Percentiles rank a stretch among this genome's conserved stretches.
Conservation (phyloP, 2,888 invertebrate species). For the Callinectes sapidus region DNA sequence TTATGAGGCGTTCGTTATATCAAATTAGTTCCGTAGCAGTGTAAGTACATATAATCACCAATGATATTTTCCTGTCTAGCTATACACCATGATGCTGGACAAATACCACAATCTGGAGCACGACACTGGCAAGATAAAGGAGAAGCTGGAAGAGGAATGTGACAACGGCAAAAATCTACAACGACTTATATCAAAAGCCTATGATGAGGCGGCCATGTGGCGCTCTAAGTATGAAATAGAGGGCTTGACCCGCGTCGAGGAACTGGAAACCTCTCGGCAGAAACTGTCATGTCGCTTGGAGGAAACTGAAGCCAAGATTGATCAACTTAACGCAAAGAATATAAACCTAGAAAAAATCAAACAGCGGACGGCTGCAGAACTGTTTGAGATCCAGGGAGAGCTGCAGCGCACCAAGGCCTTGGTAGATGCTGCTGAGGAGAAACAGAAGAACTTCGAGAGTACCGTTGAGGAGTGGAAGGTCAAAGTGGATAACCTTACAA, state of each 20-base stretch:
- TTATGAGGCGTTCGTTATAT: neutral
- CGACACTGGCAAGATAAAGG: constrained; percentile 86
- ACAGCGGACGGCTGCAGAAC: constrained; percentile 95
- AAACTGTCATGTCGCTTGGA: constrained; percentile 97
- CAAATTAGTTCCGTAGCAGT: no score
- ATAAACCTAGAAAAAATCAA: constrained; percentile 98
- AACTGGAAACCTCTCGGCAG: constrained; percentile 73
- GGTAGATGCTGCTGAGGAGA: constrained; percentile 76
- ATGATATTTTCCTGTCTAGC: constrained; percentile 79
- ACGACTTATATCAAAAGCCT: constrained; percentile 98
- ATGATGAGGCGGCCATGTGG: constrained; percentile 97
- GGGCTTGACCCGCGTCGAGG: constrained; percentile 84
- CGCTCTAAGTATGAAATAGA: constrained; percentile 99
- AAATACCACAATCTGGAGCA: constrained; percentile 79
- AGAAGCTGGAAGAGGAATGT: constrained; percentile 99
- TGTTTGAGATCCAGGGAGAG: constrained; percentile 98
- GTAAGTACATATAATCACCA: neutral
- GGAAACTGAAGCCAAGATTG: constrained; percentile 97
- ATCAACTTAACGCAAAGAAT: constrained; percentile 98
- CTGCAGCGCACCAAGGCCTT: constrained; percentile 97
- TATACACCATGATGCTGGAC: constrained; percentile 75
- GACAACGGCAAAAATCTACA: constrained; percentile 99
- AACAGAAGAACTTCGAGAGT: constrained; percentile 80
- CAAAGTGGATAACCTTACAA: constrained; percentile 78
- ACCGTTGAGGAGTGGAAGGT: constrained; percentile 80